Evolutionary conservation across 2,113 vertebrate species (phyloP).

Genomic region (Dryoscopus gambensis): DNA sequence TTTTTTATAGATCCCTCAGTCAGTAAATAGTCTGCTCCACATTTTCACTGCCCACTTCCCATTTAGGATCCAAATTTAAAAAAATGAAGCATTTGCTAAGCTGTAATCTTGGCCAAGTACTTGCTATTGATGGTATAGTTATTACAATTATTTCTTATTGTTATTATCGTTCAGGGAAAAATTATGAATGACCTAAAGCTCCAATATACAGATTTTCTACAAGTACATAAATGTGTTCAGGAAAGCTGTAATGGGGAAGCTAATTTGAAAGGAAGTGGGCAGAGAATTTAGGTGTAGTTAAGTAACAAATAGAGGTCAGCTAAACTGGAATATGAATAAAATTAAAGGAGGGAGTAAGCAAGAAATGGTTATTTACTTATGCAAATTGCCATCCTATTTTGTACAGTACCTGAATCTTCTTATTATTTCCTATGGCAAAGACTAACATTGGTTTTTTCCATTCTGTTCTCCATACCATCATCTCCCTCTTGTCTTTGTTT

Average conservation of each 20-base stretch:
- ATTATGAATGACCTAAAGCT: not conserved
- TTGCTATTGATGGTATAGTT: not conserved
- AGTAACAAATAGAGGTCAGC: not conserved
- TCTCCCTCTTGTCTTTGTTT: not conserved
- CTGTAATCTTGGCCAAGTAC: not conserved
- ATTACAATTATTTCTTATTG: not conserved
- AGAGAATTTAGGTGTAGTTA: not conserved
- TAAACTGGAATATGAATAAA: not conserved
- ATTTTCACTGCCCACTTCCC: not conserved
- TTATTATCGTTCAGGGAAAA: not conserved
- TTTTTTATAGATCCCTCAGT: not conserved
- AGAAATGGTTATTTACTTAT: not conserved
- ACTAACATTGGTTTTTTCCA: not conserved
- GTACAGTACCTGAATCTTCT: not conserved
- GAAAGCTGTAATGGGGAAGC: not conserved
- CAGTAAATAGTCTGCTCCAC: not conserved
- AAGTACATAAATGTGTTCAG: not conserved
- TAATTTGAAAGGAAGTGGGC: not conserved
- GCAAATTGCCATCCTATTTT: not conserved
- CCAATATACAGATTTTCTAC: not conserved
- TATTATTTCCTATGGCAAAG: not conserved
- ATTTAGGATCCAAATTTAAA: not conserved
- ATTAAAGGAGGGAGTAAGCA: not conserved
- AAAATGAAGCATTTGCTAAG: not conserved
- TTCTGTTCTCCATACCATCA: not conserved